Evolutionary conservation across 1,140 invertebrate genomes (phyloP), one percentile per base, ranked within the genome.

Genomic region (Myzus persicae): DNA sequence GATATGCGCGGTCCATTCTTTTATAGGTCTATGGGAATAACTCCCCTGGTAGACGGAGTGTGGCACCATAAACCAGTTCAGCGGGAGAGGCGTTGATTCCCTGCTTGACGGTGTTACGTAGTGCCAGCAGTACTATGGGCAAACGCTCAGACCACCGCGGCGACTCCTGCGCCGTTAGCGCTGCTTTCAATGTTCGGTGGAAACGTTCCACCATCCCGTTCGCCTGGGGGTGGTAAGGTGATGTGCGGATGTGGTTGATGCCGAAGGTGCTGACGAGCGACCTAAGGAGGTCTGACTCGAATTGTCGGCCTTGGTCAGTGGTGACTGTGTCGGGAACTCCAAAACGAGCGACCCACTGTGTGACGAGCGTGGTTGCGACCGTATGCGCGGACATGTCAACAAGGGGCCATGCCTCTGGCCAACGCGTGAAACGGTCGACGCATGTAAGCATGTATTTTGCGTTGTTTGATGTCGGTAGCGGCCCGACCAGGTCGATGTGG

Each of bases 281-380:
- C 5, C 24, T 5, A 14, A 93, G 20, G 0, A 91, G 44, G 3
- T 67, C 59, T 0, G 94, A 94, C 81, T 95, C 95, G 90, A 95
- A 95, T 94, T 95, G 95, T 3, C 94, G 54, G 0, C 94, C 94
- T 94, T 94, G 95, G 93, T 96, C 95, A 0, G 95, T 95, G 0
- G 95, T 95, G 31, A 96, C 94, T 9, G 42, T 90, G 0, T 38
- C 9, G 11, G 95, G 95, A 1, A 94, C 76, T 0, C 95, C 95
- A 93, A 95, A 96, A 11, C 95, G 94, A 2, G 94, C 54, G 26
- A 95, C 94, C 95, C 95, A 95, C 7, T 92, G 59, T 3, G 44
- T 93, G 18, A 44, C 94, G 90, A 31, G 95, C 94, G 18, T 94
- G 94, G 44, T 93, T 3, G 94, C 94, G 14, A 95, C 94, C 7